phyloP scores from a whole-genome alignment of 2,888 invertebrate species.

The Luperina nickerlii region DNA sequence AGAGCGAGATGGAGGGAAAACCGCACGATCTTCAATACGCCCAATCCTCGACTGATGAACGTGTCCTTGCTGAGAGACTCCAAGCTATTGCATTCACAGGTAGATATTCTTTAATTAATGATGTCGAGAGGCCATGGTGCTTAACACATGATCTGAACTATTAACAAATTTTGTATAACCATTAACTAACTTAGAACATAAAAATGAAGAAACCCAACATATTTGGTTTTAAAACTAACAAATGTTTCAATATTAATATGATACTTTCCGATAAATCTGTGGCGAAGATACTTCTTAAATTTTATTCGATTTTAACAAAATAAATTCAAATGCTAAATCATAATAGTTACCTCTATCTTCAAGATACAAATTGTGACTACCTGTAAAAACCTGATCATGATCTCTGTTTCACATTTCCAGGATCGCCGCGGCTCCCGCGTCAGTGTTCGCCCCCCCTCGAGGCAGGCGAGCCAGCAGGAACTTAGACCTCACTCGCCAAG shows the following conservation, averaged over 20 bases:
- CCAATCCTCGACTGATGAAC: slow-evolving; percentile 98
- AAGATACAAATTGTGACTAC: background rate
- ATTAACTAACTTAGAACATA: background rate
- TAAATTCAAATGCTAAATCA: background rate
- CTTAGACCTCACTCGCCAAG: slow-evolving; percentile 95
- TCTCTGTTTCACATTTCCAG: slow-evolving; percentile 65
- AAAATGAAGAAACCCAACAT: background rate
- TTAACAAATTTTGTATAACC: background rate
- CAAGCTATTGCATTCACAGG: slow-evolving; percentile 93
- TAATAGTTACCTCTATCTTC: background rate
- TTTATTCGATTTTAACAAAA: background rate
- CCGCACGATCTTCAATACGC: slow-evolving; percentile 98
- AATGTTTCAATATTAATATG: background rate
- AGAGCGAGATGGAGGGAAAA: slow-evolving; percentile 98
- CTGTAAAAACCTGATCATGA: background rate
- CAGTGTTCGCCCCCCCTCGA: slow-evolving; percentile 94
- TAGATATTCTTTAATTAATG: slow-evolving; percentile 6
- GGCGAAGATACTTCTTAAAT: background rate
- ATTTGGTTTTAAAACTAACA: background rate
- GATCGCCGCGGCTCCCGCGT: slow-evolving; percentile 95
- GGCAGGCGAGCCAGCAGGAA: slow-evolving; percentile 96
- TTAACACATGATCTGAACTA: background rate
- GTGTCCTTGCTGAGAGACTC: slow-evolving; percentile 95
- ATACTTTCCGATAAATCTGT: background rate
- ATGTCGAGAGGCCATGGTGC: background rate